Conservation (phyloP, 1,140 invertebrate species). For the Lepidostoma basale region DNA sequence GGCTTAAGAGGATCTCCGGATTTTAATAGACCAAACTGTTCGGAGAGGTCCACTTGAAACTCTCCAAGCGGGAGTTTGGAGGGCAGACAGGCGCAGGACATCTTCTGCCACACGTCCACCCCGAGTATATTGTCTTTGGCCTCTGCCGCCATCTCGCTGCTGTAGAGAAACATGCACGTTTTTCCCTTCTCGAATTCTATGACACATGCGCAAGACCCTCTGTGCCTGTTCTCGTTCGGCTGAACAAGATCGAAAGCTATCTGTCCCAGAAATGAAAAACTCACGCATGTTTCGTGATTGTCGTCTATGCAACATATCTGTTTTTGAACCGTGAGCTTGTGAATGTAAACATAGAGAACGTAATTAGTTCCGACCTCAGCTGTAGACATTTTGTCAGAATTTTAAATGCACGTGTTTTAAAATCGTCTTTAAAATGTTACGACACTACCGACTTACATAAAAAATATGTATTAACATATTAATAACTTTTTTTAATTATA, state of each 20-base stretch:
- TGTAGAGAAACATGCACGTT: not conserved
- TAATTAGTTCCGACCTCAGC: not conserved
- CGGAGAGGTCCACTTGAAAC: not conserved
- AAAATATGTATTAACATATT: no score
- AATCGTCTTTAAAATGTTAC: no score
- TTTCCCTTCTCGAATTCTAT: constrained; percentile 17
- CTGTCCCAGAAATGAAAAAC: constrained; percentile 6
- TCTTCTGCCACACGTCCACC: constrained; percentile 12
- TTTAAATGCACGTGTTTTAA: no score
- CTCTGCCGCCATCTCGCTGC: not conserved
- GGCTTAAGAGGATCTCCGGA: not conserved
- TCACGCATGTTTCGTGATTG: constrained; percentile 21
- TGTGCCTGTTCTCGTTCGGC: not conserved
- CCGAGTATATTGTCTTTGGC: not conserved
- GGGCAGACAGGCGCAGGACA: constrained; percentile 14
- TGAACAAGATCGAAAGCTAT: not conserved
- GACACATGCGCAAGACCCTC: not conserved
- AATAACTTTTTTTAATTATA: no score
- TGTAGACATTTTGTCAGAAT: no score
- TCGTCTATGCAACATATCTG: constrained; percentile 18
- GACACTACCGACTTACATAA: no score
- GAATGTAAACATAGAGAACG: constrained; percentile 9
- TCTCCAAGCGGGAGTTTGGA: constrained; percentile 4
- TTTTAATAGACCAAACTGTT: not conserved
- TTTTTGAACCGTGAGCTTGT: constrained; percentile 5